A percentile compares a stretch with the other conserved stretches of the same genome.
These are phyloP conservation scores for Matsumurasca onukii DNA, from an alignment of 1,140 invertebrate genomes.

Conservation along the genomic window DNA sequence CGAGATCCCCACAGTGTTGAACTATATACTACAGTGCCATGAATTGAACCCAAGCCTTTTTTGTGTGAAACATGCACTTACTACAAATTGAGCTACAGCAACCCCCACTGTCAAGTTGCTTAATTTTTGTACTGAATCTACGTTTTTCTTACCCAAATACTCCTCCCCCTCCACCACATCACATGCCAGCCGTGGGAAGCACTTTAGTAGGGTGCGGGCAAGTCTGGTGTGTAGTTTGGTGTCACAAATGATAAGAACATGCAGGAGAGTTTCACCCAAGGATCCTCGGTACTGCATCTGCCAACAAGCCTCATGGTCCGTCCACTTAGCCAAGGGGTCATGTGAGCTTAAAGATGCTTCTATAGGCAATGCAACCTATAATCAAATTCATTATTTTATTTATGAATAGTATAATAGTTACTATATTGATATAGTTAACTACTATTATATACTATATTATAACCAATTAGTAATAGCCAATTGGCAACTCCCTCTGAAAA, in stretches of 20 bases:
- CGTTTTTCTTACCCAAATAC: conserved; percentile 73
- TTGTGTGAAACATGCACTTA: too few relatives aligned
- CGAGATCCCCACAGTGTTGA: too few relatives aligned
- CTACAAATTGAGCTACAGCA: too few relatives aligned
- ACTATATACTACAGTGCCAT: too few relatives aligned
- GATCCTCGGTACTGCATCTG: conserved; percentile 95
- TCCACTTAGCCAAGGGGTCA: conserved; percentile 83
- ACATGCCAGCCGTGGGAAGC: conserved; percentile 87
- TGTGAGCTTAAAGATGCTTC: conserved; percentile 76
- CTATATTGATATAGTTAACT: too few relatives aligned
- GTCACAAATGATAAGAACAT: conserved; percentile 94
- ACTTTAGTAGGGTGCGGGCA: conserved; percentile 84
- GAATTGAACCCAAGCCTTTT: too few relatives aligned
- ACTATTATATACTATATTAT: too few relatives aligned
- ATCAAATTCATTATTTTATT: too few relatives aligned
- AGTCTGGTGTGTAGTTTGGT: conserved; percentile 82
- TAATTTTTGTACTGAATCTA: too few relatives aligned
- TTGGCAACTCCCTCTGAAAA: too few relatives aligned
- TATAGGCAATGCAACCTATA: conserved; percentile 75
- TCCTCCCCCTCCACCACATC: conserved; percentile 98
- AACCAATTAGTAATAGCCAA: too few relatives aligned
- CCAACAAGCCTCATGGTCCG: conserved; percentile 93
- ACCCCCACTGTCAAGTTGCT: too few relatives aligned
- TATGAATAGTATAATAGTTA: neutral
- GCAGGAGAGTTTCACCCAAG: conserved; percentile 90